phyloP scores from a whole-genome alignment of 2,113 vertebrate genomes.

The Tinamus guttatus region DNA sequence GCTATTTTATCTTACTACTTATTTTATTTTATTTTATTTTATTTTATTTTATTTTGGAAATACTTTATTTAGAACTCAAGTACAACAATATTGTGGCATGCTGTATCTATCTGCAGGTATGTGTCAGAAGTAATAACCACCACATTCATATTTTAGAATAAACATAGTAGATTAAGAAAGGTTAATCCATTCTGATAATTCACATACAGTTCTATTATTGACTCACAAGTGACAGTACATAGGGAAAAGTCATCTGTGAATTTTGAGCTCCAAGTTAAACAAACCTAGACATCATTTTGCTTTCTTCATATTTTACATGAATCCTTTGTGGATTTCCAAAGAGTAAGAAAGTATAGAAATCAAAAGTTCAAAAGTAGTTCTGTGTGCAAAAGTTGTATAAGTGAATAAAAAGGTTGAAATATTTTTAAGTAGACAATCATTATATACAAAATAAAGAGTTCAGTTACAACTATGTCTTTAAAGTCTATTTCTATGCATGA shows the following conservation, averaged over 20 bases:
- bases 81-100: background rate
- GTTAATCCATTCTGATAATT: too few relatives aligned
- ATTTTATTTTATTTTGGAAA: background rate
- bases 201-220: background rate
- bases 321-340: too few relatives aligned
- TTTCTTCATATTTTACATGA: too few relatives aligned
- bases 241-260: background rate
- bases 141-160: background rate
- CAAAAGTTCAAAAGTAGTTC: too few relatives aligned
- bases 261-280: background rate
- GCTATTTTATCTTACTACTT: too few relatives aligned
- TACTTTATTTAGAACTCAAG: background rate
- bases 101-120: background rate
- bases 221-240: background rate
- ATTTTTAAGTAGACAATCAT: background rate
- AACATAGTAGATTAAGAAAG: background rate
- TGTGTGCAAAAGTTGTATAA: background rate
- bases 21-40: background rate
- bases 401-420: background rate
- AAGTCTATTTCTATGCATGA: too few relatives aligned
- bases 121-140: background rate
- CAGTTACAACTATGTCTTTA: background rate
- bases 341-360: too few relatives aligned
- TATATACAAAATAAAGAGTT: background rate
- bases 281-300: too few relatives aligned